phyloP scores from a whole-genome alignment of 2,797 vertebrate genomes.

The Eutrigla gurnardus region DNA sequence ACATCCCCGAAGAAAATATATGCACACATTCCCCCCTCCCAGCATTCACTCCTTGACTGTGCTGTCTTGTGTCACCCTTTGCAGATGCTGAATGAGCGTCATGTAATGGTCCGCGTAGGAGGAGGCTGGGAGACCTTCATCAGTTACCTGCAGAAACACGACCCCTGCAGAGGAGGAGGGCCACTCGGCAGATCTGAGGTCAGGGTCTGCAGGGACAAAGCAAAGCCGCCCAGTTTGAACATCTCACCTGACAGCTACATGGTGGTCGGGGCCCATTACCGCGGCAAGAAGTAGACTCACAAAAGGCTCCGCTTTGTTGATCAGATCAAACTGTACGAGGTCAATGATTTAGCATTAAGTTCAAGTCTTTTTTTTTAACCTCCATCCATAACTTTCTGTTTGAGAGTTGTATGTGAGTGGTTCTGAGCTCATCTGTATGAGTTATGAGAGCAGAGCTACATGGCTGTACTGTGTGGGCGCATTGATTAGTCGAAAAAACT shows the following conservation, averaged over 20 bases:
- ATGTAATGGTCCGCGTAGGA: conserved; percentile 97
- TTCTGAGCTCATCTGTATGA: not conserved
- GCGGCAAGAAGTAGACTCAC: conserved; percentile 84
- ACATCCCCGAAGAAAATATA: conserved; percentile 18
- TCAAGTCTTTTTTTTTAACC: conserved; percentile 8
- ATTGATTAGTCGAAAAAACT: not conserved
- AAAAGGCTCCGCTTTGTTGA: not conserved
- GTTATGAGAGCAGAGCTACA: not conserved
- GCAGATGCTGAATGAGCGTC: conserved; percentile 97
- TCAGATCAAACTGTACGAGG: conserved; percentile 12
- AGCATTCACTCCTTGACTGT: conserved; percentile 17
- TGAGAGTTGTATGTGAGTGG: not conserved
- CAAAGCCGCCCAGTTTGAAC: conserved; percentile 84
- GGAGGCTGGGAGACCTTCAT: conserved; percentile 97
- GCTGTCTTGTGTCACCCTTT: conserved; percentile 49
- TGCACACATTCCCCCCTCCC: conserved; percentile 7
- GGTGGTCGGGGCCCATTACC: conserved; percentile 92
- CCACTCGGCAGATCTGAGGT: conserved; percentile 85
- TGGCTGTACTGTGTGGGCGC: not conserved
- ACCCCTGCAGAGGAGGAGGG: conserved; percentile 90
- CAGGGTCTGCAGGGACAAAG: conserved; percentile 85
- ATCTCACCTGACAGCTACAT: conserved; percentile 93
- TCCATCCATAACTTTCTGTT: not conserved
- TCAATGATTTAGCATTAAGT: not conserved
- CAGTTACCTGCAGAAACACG: conserved; percentile 94